Evolutionary conservation across 2,113 vertebrate genomes (phyloP), one percentile per base, ranked within the genome.

Genomic region (Hypomesus transpacificus): DNA sequence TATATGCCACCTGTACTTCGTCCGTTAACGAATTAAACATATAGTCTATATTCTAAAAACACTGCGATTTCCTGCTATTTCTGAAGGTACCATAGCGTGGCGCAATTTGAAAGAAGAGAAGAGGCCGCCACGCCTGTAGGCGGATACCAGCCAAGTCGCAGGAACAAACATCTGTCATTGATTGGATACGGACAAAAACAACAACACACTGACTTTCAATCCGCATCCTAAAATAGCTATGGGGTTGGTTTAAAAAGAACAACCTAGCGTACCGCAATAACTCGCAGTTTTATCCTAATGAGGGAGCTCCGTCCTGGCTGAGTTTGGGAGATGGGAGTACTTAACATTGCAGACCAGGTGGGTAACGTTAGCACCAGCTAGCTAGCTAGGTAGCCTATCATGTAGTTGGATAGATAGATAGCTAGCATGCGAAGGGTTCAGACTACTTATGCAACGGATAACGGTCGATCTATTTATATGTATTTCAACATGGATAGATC

Each of bases 321-420:
- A 93, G 87, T 88, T 92, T 88, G 92, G 92, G 95, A 94, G 93
- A 96, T 96, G 95, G 95, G 95, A 92, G 92, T 95, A 84, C 94
- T 94, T 89, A 95, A 93, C 91, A 96, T 96, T 81, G 93, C 91
- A 88, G 95, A 97, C 91, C 95, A 97, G 95, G 95, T 97, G 87
- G 80, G 78, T 14, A 26, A 68, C 6, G 62, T 46, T 46, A 24
- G 56, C 39, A 52, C 16, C 52, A 60, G n/a, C 31, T 51, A 57
- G 75, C 67, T 46, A 14, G n/a, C 17, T 69, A 58, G n/a, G 18
- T 65, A 62, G 69, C 64, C 60, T 51, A 54, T n/a, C 18, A 26
- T 39, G 18, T 39, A 16, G 8, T 31, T 13, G 17, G 28, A 39
- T 64, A 17, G 28, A 16, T 64, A n/a, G 26, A 8, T 39, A 64